Evolutionary conservation across 2,797 vertebrate species (phyloP), one percentile per base, ranked within the genome.

Genomic region (Microchirus variegatus): DNA sequence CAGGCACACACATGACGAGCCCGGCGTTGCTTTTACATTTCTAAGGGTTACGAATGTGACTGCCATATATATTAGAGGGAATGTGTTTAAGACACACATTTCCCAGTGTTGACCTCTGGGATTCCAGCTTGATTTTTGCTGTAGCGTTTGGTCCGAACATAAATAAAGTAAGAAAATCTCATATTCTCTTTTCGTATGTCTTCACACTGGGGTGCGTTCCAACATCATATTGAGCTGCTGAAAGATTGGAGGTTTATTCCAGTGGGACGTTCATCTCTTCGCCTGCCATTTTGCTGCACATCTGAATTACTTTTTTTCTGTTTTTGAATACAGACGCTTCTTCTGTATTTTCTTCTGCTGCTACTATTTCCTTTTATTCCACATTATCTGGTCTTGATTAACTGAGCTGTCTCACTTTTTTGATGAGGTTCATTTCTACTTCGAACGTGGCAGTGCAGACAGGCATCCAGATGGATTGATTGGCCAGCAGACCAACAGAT

Each of bases 151-250:
- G 8, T 55, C 53, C 64, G 49, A 67, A 44, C 16, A 0, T 9
- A 54, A 66, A 7, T 56, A 16, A 73, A 66, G 47, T 65, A 57
- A 63, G 49, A 70, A 67, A 59, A 53, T 53, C 15, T 22, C n/a
- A 64, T 58, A 52, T 58, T 54, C 43, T 67, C 51, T 67, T 15
- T 80, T 54, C 46, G 53, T 67, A 59, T 75, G 56, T 71, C 67
- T 77, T 66, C 63, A 54, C 51, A 53, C n/a, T 17, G 9, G 49
- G 7, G 9, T 50, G 17, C 60, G 69, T 59, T 57, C 69, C 81
- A 76, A 52, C 51, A 18, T 66, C 53, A 14, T 78, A 79, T 77
- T 67, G 66, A 77, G 63, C 67, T 58, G 43, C 58, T 80, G 0
- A 0, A 46, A 68, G 65, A 54, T 75, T 63, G 69, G 36, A 79